A percentile compares a stretch with the other conserved stretches of the same genome.
Evolutionary conservation across 2,113 vertebrate species (phyloP).

Genomic region (Phodopus roborovskii): DNA sequence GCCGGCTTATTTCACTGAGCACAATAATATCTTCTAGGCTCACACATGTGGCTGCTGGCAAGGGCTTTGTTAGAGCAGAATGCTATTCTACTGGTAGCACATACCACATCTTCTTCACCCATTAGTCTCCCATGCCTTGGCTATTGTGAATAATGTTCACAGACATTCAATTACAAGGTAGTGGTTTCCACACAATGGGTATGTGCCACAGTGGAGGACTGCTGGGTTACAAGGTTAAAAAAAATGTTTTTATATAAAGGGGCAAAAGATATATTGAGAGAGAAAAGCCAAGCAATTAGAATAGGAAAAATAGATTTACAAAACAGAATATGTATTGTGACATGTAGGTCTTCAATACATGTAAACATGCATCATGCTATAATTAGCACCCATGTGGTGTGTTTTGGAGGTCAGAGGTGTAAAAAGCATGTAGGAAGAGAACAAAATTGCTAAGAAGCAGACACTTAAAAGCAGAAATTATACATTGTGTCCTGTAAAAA

Average conservation of each 20-base stretch:
- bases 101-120: background rate
- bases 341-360: background rate
- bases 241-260: background rate
- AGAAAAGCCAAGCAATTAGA: background rate
- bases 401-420: background rate
- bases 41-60: background rate
- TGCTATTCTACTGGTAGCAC: background rate
- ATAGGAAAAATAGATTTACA: background rate
- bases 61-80: background rate
- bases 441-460: background rate
- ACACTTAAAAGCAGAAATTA: slow-evolving; percentile 27
- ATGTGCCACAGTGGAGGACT: background rate
- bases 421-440: background rate
- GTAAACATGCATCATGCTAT: background rate
- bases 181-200: background rate
- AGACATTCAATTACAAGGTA: background rate
- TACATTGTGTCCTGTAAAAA: background rate
- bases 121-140: background rate
- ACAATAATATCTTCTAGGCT: background rate
- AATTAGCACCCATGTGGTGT: background rate
- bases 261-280: background rate
- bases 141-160: background rate
- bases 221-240: background rate
- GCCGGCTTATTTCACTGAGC: background rate
- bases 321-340: background rate